Base-by-base conservation (phyloP, 2,113 vertebrate species). In the Myrmecophaga tridactyla region DNA sequence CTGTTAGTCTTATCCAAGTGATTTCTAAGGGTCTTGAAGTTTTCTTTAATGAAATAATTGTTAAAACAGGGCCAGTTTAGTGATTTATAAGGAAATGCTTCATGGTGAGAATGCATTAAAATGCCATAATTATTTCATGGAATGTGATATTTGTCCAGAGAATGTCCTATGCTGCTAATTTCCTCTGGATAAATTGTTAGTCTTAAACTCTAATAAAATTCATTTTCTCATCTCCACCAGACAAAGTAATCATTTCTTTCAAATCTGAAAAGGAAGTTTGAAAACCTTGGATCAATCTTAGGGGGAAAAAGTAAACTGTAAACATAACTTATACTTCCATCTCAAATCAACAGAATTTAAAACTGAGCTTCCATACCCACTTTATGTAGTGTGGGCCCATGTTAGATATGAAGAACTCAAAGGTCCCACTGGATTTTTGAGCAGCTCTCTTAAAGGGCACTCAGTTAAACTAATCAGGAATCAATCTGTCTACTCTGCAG, bases 71-170 rank as follows among this genome's bases (percentile, higher is more conserved):
- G 65, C 84, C 58, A 13, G 39, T 70, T 92, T 87, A 67, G 27
- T 80, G 34, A 90, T 92, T 94, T 90, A 80, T 3, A 94, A 95
- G 88, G 48, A 81, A 92, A 46, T 75, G 73, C 18, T 94, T 84
- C 85, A 82, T 34, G 17, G 72, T 43, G 20, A 94, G 70, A 88
- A 72, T 82, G 46, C 85, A 96, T 92, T 92, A 89, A 96, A 92
- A 95, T 86, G 51, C 90, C 86, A 92, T 78, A 89, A 88, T 92
- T 94, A 95, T 67, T 94, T 86, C 69, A 92, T 80, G 39, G 13
- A 83, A 82, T 89, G 31, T 94, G 69, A 34, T 88, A 36, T 92
- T 83, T 94, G 90, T 75, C 62, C 69, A 76, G 39, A 15, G 21
- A 86, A 56, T 90, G n/a, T 65, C 58, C 27, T 56, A n/a, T 3